Evolutionary conservation across 2,113 vertebrate genomes (phyloP).

Genomic region (Cisticola juncidis): DNA sequence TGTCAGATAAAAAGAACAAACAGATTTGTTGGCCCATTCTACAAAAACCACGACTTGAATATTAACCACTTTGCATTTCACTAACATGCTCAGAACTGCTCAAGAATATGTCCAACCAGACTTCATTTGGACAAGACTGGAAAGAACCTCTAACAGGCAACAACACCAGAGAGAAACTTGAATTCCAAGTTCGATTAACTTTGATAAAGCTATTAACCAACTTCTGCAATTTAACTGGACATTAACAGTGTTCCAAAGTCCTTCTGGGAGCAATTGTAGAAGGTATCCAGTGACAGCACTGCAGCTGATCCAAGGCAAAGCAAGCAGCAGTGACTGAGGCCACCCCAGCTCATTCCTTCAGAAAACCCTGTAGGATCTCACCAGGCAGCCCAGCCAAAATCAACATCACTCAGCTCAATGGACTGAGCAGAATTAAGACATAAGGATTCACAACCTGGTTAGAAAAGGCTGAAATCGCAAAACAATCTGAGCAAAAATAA

Average conservation of each 20-base stretch:
- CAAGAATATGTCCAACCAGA: not conserved
- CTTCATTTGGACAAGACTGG: not conserved
- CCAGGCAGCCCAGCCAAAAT: rapidly evolving
- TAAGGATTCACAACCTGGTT: not conserved
- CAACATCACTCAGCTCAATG: rapidly evolving
- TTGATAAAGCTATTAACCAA: not conserved
- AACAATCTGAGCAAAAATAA: not conserved
- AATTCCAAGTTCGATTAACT: not conserved
- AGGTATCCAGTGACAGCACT: not conserved
- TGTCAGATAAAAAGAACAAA: not conserved
- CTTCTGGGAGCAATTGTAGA: not conserved
- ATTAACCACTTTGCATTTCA: not conserved
- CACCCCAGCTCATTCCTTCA: not conserved
- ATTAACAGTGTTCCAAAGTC: not conserved
- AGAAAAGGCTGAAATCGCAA: not conserved
- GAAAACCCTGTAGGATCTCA: not conserved
- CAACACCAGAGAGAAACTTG: not conserved
- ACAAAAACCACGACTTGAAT: not conserved
- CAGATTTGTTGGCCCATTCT: not conserved
- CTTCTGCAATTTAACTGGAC: not conserved
- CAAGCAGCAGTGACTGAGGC: not conserved
- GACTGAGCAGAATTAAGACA: not conserved
- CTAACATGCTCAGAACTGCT: not conserved
- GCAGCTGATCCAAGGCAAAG: not conserved
- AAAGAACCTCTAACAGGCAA: not conserved